A percentile compares a stretch with the other conserved stretches of the same genome.
These are phyloP conservation scores for Megalops atlanticus DNA, from an alignment of 2,113 vertebrate genomes.

Conservation along the genomic window DNA sequence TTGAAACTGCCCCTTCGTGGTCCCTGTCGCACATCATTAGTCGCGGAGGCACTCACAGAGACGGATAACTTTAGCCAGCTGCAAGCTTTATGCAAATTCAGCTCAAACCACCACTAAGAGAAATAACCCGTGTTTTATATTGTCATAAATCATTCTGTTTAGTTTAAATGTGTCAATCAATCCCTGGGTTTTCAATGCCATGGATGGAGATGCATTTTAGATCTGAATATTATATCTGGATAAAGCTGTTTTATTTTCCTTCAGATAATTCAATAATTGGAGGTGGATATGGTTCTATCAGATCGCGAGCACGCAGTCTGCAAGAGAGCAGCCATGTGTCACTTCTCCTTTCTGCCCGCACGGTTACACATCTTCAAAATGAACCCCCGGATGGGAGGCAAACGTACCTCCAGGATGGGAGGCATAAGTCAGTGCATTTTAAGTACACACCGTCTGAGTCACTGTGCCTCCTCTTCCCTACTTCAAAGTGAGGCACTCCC, in stretches of 20 bases:
- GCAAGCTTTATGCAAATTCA: slow-evolving; percentile 28
- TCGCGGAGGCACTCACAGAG: slow-evolving; percentile 32
- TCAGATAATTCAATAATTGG: not conserved
- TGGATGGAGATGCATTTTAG: not conserved
- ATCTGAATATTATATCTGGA: not conserved
- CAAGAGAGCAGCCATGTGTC: not conserved
- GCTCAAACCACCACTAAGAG: not conserved
- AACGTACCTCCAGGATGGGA: not conserved
- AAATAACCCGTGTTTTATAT: not conserved
- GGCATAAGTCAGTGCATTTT: not conserved
- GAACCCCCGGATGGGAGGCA: not conserved
- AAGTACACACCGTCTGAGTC: too few relatives aligned
- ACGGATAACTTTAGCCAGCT: slow-evolving; percentile 40
- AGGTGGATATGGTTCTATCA: not conserved
- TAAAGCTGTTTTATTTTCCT: not conserved
- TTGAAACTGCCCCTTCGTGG: slow-evolving; percentile 41
- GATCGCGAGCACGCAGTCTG: not conserved
- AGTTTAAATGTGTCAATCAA: not conserved
- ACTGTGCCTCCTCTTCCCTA: too few relatives aligned
- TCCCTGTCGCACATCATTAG: slow-evolving; percentile 57
- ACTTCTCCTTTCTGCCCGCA: not conserved
- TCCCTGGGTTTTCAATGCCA: not conserved
- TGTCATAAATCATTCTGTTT: not conserved
- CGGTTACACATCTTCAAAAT: not conserved
- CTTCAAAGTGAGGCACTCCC: not conserved